Conservation (phyloP, 2,113 vertebrate genomes). For the Scophthalmus maximus region DNA sequence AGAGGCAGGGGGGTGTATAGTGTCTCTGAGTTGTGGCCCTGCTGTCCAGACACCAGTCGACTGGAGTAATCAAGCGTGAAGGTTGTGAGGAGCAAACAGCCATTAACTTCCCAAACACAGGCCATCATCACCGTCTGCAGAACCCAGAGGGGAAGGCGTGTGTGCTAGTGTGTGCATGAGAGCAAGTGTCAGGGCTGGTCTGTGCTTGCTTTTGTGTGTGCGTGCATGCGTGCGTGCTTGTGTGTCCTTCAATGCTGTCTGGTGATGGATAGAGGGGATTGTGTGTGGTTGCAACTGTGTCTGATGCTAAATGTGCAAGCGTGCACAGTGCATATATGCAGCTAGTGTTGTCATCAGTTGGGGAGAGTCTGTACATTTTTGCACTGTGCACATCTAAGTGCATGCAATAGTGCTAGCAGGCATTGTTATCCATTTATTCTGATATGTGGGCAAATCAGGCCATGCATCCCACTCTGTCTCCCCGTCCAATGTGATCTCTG, state of each 20-base stretch:
- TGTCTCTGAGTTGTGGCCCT: constrained; percentile 48
- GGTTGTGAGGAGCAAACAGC: constrained; percentile 77
- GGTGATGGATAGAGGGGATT: constrained; percentile 22
- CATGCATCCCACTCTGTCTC: constrained; percentile 17
- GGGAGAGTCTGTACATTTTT: not conserved
- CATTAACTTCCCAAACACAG: constrained; percentile 79
- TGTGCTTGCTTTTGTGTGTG: not conserved
- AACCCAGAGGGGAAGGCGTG: constrained; percentile 27
- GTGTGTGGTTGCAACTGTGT: constrained; percentile 13
- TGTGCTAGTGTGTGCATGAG: not conserved
- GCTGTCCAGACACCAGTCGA: constrained; percentile 53
- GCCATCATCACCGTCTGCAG: constrained; percentile 61
- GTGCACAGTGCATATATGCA: constrained; percentile 7
- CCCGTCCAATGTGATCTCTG: constrained; percentile 35
- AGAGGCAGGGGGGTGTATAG: constrained; percentile 15
- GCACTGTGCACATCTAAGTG: not conserved
- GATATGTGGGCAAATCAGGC: constrained; percentile 27
- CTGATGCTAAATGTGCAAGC: constrained; percentile 14
- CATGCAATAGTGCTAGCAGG: constrained; percentile 5
- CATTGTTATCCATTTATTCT: constrained; percentile 26
- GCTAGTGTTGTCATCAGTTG: constrained; percentile 4
- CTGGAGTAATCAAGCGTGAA: constrained; percentile 80
- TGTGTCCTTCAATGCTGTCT: constrained; percentile 44
- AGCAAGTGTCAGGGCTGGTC: constrained; percentile 4
- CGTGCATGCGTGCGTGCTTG: constrained; percentile 23